A percentile compares a stretch with the other conserved stretches of the same genome.
Conservation (phyloP, 2,797 vertebrate genomes). For the Taeniopygia guttata region DNA sequence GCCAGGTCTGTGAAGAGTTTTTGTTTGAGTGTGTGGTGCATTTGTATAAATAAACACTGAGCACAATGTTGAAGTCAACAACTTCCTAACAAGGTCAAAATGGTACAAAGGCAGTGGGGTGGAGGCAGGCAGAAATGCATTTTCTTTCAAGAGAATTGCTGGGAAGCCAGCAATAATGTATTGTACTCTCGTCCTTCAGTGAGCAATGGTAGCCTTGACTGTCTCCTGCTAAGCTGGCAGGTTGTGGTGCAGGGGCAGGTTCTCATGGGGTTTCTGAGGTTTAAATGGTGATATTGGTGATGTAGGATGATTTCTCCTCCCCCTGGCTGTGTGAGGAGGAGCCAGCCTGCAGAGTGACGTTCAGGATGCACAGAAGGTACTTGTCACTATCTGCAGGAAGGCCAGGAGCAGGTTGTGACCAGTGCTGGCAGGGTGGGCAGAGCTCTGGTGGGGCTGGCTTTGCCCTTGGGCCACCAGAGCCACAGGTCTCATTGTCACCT, state of each 20-base stretch:
- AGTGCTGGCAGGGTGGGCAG: not conserved
- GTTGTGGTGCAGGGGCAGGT: not conserved
- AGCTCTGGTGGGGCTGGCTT: not conserved
- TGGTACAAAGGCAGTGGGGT: constrained; percentile 33
- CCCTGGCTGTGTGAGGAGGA: not conserved
- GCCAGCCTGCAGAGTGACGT: not conserved
- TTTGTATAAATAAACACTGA: constrained; percentile 72
- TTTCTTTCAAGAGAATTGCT: constrained; percentile 65
- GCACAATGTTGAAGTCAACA: constrained; percentile 70
- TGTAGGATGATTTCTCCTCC: not conserved
- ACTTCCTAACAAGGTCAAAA: constrained; percentile 73
- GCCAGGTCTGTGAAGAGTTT: not conserved
- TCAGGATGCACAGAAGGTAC: not conserved
- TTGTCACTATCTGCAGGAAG: not conserved
- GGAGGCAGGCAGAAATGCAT: constrained; percentile 15
- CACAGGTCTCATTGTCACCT: not conserved
- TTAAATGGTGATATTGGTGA: not conserved
- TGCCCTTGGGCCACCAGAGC: not conserved
- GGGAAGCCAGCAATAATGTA: constrained; percentile 69
- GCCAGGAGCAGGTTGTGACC: rapidly evolving
- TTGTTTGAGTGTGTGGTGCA: constrained; percentile 48
- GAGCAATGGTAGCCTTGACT: constrained; percentile 75
- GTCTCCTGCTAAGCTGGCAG: not conserved
- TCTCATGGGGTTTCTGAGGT: not conserved
- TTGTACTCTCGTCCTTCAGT: constrained; percentile 69